Evolutionary conservation across 1,140 invertebrate species (phyloP), one percentile per base, ranked within the genome.

Genomic region (Trichogramma pretiosum): DNA sequence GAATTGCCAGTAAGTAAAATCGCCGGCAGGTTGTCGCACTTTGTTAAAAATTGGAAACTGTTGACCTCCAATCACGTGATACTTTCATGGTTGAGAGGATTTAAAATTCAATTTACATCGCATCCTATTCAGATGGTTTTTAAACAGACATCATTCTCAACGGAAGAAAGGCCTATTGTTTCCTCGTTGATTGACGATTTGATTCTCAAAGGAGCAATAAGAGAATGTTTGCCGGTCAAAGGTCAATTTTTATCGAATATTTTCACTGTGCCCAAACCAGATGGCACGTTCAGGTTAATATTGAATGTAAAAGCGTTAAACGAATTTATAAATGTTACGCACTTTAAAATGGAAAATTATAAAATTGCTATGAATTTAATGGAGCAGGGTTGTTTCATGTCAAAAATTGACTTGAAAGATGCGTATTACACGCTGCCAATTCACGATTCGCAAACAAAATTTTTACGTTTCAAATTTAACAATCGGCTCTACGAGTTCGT

Each of bases 1-100:
- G 24, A 26, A 2, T 11, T 8, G 3, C 10, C 39, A 32, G 49
- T 51, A 51, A 45, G 49, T 21, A 2, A 14, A 11, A n/a, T 46
- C 19, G 37, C 42, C 7, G 49, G 49, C 32, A 33, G 41, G 19
- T 41, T 51, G 26, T 34, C 34, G 10, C 11, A n/a, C 7, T 41
- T 11, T 35, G 40, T 19, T 26, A 30, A 10, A 34, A 21, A 34
- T 28, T 46, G 49, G 49, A 10, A 28, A 23, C 17, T 40, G 26
- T 40, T 51, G 4, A 46, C 36, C 13, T 26, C 42, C 17, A 38
- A 46, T 24, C 26, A n/a, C 26, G 38, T 23, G 38, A 51, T 51
- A 19, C 11, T 51, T 24, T 19, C 43, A 33, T 28, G 42, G 16
- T 21, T 51, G 10, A 22, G 37, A 17, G 39, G 38, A 33, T 52